Evolutionary conservation across 2,113 vertebrate species (phyloP), one percentile per base, ranked within the genome.

Genomic region (Lampris megalopsis): DNA sequence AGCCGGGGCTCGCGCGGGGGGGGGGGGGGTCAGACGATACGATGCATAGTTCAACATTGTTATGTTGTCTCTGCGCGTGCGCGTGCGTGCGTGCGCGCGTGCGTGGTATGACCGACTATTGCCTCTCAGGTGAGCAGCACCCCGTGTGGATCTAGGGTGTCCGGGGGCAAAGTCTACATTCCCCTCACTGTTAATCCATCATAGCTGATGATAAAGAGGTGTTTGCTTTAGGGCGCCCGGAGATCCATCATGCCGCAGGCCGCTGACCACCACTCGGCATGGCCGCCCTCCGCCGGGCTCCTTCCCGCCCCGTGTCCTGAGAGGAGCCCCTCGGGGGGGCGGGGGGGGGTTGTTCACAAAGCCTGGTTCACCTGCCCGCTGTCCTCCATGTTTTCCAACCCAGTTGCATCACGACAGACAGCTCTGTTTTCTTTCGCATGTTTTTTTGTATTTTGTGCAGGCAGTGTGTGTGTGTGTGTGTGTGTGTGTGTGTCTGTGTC

Each of bases 21-120:
- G n/a, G n/a, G n/a, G n/a, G n/a, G 36, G 71, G 82, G 70, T 84
- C 73, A 84, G 73, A 74, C 63, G 73, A 87, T 84, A 57, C 73
- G 68, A 60, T 54, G 45, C 42, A 43, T 53, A 64, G 60, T 81
- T 84, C 53, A 64, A 67, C 37, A 35, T 1, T 71, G 77, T 71
- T 1, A 78, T 72, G 82, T 84, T 52, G 64, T 5, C 71, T 71
- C 45, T 60, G 54, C 64, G 42, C 59, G 59, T 58, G 59, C 63
- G 57, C 45, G 64, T n/a, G n/a, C n/a, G n/a, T n/a, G n/a, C n/a
- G n/a, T n/a, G n/a, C 56, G 63, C 6, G 40, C 53, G 52, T 67
- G 47, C 24, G 71, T 47, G 37, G 58, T 63, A 40, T 68, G 37
- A 52, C 73, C 53, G 11, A 64, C 8, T 53, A 43, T 40, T 73